Conservation (phyloP, 2,888 invertebrate species). For the Antheraea yamamai region DNA sequence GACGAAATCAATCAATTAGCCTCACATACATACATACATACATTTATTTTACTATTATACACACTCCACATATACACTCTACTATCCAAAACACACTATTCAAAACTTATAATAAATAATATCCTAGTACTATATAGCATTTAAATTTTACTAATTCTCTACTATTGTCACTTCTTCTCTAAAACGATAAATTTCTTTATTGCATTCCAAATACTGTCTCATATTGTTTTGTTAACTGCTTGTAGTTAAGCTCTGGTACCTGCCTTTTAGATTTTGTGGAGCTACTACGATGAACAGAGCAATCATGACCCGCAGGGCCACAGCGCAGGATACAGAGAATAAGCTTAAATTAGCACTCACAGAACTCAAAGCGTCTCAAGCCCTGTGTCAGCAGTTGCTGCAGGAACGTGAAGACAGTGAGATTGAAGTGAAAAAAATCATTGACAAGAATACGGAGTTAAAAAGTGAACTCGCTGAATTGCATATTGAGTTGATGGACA, state of each 20-base stretch:
- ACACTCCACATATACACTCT: too few species aligned
- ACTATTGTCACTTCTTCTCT: too few species aligned
- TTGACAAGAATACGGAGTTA: not conserved
- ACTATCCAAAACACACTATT: too few species aligned
- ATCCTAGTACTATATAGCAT: too few species aligned
- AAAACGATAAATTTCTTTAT: too few species aligned
- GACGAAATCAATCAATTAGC: not conserved
- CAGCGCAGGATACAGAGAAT: not conserved
- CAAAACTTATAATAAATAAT: too few species aligned
- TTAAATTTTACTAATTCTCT: too few species aligned
- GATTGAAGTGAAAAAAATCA: not conserved
- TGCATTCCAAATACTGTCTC: too few species aligned
- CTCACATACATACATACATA: not conserved
- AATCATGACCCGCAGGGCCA: not conserved
- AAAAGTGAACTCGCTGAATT: not conserved
- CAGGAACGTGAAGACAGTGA: not conserved
- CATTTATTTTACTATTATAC: not conserved
- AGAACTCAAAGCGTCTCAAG: not conserved
- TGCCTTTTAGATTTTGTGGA: not conserved
- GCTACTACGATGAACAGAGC: not conserved
- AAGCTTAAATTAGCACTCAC: not conserved
- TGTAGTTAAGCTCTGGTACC: not conserved
- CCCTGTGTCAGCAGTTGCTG: not conserved
- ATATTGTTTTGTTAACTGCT: not conserved
- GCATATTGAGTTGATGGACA: not conserved